Conservation (phyloP, 2,113 vertebrate genomes). For the Mellivora capensis region DNA sequence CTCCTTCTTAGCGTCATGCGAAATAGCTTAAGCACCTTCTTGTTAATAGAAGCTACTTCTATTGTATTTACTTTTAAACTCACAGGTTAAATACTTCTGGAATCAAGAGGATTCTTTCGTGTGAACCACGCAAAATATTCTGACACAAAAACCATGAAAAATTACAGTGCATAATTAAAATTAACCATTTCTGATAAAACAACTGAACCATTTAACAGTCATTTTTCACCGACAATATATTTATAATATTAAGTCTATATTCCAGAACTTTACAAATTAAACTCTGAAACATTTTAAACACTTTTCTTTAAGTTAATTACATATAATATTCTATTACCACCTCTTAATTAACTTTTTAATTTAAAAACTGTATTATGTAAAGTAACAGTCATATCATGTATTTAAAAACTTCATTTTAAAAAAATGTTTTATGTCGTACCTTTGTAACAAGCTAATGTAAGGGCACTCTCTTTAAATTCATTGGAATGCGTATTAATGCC, state of each 20-base stretch:
- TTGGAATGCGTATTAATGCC: slow-evolving; percentile 99
- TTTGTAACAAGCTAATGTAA: slow-evolving; percentile 99
- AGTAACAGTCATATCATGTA: neutral
- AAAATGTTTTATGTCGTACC: slow-evolving; percentile 80
- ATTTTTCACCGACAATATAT: neutral
- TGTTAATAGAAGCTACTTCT: neutral
- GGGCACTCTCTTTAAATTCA: slow-evolving; percentile 99
- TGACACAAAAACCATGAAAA: neutral
- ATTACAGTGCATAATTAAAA: neutral
- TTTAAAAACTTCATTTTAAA: slow-evolving; percentile 12
- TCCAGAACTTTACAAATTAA: neutral
- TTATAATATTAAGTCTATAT: neutral
- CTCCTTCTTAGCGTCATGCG: neutral
- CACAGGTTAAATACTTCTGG: neutral
- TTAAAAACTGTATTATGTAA: neutral
- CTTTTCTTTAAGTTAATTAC: neutral
- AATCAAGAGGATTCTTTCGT: neutral
- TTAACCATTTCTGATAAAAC: slow-evolving; percentile 22
- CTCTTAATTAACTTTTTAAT: neutral
- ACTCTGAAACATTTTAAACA: neutral
- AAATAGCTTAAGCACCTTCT: neutral
- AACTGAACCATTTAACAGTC: neutral
- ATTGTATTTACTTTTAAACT: slow-evolving; percentile 11
- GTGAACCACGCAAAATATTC: slow-evolving; percentile 5
- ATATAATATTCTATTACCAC: neutral